Base-by-base conservation (phyloP, 2,888 invertebrate species). In the Lamproptera curius region DNA sequence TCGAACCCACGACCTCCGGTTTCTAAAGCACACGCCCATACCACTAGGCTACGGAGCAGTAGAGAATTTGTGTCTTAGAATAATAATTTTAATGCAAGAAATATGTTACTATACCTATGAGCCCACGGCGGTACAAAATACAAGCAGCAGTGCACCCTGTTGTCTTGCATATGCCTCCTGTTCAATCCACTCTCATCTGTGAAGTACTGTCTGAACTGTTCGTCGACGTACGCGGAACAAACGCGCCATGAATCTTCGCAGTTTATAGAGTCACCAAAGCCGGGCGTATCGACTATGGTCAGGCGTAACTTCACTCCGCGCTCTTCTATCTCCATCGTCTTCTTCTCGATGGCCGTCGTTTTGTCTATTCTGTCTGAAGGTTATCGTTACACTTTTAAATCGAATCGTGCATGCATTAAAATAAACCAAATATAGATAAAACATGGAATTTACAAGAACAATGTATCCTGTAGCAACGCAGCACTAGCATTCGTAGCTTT, bases 91-190 rank as follows among this genome's bases (percentile, higher is more conserved):
- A 34, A 11, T 17, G 26, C 13, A 10, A 35, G 42, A 37, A 20
- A 14, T n/a, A n/a, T n/a, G n/a, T n/a, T n/a, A n/a, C n/a, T 61
- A 70, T 81, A 97, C 97, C 97, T 97, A 78, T 97, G 97, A 8
- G 97, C 97, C 90, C 95, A 97, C 1, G 98, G 97, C 34, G 97
- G 97, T 53, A 98, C 94, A 76, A 98, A 98, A 74, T 98, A 98
- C 40, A 98, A 90, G 74, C 95, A 98, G 79, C 98, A 98, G 73
- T 98, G 98, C 9, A 98, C 97, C 52, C 98, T 90, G 76, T 97
- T 97, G 80, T 98, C 98, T 67, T 96, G 94, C 73, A 98, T 97
- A 76, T 98, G 97, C 67, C 97, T 91, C 46, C 98, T 89, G 79
- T 98, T 98, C 17, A 98, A 89, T 16, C 98, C 98, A 75, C 97